Base-by-base conservation (phyloP, 35 echinoderm and acorn worm genomes). In the Lytechinus variegatus region DNA sequence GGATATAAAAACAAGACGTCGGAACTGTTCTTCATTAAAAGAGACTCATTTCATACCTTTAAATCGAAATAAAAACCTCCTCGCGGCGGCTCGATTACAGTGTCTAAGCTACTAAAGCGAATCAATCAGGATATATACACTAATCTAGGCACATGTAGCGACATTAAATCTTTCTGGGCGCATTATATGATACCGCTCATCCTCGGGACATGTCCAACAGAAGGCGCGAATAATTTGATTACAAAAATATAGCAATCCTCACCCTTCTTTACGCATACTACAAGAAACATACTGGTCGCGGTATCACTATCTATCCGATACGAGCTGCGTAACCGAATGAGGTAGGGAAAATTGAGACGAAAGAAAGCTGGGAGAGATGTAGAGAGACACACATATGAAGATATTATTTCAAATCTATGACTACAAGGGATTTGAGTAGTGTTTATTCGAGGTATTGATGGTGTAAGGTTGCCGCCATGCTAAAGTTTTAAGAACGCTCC, bases 321-420 rank as follows among this genome's bases (percentile, higher is more conserved):
- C 88, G 29, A 54, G 88, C 27, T 90, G 10, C 52, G 88, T 90
- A 90, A 90, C 52, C 88, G 88, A 90, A 90, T 90, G 88, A 90
- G 88, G 88, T 12, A 90, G 52, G 88, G 88, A 52, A 90, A 90
- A 27, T 12, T 27, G 52, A 90, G 88, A 52, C 28, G 88, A 6
- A 90, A 54, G n/a, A 90, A 54, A 90, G 14, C 10, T 12, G n/a
- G 10, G 88, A 54, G 88, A 90, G 88, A 90, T 44, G 52, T 8
- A 54, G 29, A 90, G 88, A 90, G 88, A 90, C 13, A 90, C 88
- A 90, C 88, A 90, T 90, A 90, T 90, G 52, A 90, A 90, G 88
- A 90, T 90, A 90, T 90, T 90, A 90, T 90, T 90, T 90, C 88
- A 90, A 90, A 90, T 90, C 28, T 90, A 90, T 90, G 88, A 90